Evolutionary conservation across 2,888 invertebrate species (phyloP), one percentile per base, ranked within the genome.

Genomic region (Formica aserva): DNA sequence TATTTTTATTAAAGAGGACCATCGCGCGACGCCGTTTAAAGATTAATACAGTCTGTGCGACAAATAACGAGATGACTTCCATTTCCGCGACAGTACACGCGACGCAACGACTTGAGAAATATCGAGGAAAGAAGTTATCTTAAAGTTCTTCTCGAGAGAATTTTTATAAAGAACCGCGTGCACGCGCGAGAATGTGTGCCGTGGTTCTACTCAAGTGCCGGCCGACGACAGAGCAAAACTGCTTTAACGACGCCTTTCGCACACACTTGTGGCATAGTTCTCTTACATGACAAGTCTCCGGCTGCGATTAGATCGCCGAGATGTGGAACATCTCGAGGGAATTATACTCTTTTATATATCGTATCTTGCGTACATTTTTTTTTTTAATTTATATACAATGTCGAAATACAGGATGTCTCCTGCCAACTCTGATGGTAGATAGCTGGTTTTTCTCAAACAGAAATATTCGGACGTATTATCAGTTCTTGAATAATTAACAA

Each of bases 31-130:
- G 38, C n/a, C n/a, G 38, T 55, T 52, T 67, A 38, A 18, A 29
- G 13, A 52, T 67, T 67, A 67, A 55, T 67, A 55, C 26, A 67
- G 55, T 77, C 38, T 55, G 29, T 26, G 18, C 32, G 18, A 26
- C 67, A 55, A 67, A 55, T 55, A 65, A 65, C 75, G 35, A 75
- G 75, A 52, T 48, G 65, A 76, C 48, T 76, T 76, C 48, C 35
- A 65, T 22, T 76, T 35, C 48, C 65, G 75, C 45, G 74, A n/a
- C 15, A n/a, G n/a, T 45, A 75, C 32, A 52, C 22, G 45, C 65
- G 52, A 15, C n/a, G 76, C 55, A 67, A 48, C 65, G 65, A 67
- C 38, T 67, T 77, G 67, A 77, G 38, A 77, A 77, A 77, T 77
- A 77, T 67, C 38, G 26, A 29, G 13, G 55, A 67, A 45, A 55